Evolutionary conservation across 2,113 vertebrate species (phyloP), one percentile per base, ranked within the genome.

Genomic region (Neolamprologus sp.): DNA sequence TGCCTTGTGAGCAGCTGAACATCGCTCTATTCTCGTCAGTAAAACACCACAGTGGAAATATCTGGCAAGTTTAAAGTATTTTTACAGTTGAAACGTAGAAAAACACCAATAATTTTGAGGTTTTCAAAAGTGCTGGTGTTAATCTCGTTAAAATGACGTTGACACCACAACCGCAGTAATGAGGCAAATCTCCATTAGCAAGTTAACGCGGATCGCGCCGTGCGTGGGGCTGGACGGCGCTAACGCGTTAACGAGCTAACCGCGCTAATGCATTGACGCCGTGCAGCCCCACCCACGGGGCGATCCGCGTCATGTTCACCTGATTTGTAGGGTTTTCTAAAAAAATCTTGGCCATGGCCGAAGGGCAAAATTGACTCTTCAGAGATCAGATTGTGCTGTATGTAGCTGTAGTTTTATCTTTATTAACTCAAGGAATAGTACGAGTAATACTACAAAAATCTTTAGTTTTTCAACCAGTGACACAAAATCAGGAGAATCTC

Each of bases 271-370:
- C 55, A 58, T 58, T 30, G 57, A 58, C 2, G 2, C 26, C 1
- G 5, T 30, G 26, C 0, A 30, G 14, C 0, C 55, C 14, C 55
- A 58, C 26, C 0, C 14, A 2, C 5, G 14, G 26, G 7, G 3
- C 5, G 3, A 58, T 16, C 55, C 0, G 14, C 0, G 0, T 58
- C 55, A 58, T 0, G 3, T 17, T 30, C 14, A 60, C 2, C 14
- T 60, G 8, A 30, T 60, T 17, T 30, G 3, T 30, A 60, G 57
- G 28, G 14, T 30, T 60, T 60, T 60, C 57, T 30, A 60, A 60
- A 60, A 6, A 30, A 17, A 30, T 60, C 17, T 68, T 21, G 33
- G 60, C 33, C 33, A 13, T 65, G 60, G 60, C 10, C 0, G 7
- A 65, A 12, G 33, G 60, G 33, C 14, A 60, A n/a, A 65, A 68